Percentiles rank a stretch among this genome's conserved stretches.
Evolutionary conservation across 2,888 invertebrate species (phyloP).

Genomic region (Dusona sp.): DNA sequence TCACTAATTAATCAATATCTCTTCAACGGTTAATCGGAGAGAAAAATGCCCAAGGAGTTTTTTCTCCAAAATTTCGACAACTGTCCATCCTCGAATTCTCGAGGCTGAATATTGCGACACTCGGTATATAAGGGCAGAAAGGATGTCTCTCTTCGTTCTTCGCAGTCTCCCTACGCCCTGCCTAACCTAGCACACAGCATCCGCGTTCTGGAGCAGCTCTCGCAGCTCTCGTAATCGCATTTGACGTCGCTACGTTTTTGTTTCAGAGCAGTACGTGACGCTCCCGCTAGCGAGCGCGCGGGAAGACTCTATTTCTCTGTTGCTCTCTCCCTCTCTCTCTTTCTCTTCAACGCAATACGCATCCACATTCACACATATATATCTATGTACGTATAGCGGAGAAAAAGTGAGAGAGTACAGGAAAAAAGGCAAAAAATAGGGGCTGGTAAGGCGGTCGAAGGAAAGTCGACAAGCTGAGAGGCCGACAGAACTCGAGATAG

Average conservation of each 20-base stretch:
- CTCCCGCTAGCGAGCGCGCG: constrained; percentile 77
- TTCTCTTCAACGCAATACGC: constrained; percentile 58
- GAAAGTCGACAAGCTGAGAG: constrained; percentile 68
- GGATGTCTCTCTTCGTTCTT: constrained; percentile 55
- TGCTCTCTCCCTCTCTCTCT: constrained; percentile 25
- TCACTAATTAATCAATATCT: constrained; percentile 2
- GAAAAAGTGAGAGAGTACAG: constrained; percentile 54
- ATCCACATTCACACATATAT: constrained; percentile 7
- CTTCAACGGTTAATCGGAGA: neutral
- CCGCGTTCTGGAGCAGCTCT: constrained; percentile 83
- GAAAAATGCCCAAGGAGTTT: neutral
- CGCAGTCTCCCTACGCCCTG: constrained; percentile 66
- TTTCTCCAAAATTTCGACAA: neutral
- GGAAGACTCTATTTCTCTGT: constrained; percentile 70
- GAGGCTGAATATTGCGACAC: neutral
- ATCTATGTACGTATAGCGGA: neutral
- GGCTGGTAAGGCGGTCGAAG: constrained; percentile 67
- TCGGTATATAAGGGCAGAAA: constrained; percentile 5
- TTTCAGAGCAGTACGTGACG: constrained; percentile 84
- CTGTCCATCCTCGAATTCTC: neutral
- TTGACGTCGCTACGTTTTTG: constrained; percentile 85
- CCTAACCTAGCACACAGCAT: constrained; percentile 81
- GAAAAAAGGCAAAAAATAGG: constrained; percentile 41
- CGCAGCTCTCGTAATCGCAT: constrained; percentile 84
- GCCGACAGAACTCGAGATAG: constrained; percentile 63